Conservation (phyloP, 2,888 invertebrate species). For the Hecatera dysodea region DNA sequence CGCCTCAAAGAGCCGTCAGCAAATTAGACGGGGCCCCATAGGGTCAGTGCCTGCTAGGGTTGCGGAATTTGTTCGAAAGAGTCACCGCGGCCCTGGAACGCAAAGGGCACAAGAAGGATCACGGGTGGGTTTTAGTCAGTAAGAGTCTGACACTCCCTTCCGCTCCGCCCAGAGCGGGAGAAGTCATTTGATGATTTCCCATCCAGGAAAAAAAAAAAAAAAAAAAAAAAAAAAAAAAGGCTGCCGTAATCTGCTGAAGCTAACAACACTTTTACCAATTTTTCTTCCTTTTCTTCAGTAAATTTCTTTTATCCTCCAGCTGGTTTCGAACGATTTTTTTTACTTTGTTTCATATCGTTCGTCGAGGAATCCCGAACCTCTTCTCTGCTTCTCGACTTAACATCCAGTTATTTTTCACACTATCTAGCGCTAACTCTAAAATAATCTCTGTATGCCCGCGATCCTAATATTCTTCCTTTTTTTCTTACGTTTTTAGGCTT, state of each 20-base stretch:
- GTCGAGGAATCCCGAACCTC: conserved; percentile 3
- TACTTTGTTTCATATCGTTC: conserved; percentile 10
- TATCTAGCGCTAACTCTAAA: conserved; percentile 9
- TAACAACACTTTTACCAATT: conserved; percentile 1
- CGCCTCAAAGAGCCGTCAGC: too few species aligned
- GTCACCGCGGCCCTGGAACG: too few species aligned
- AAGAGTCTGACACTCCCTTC: too few species aligned
- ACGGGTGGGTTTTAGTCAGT: too few species aligned
- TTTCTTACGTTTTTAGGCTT: neutral
- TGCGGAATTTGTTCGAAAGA: too few species aligned
- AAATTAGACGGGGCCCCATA: too few species aligned
- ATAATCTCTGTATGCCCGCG: conserved; percentile 12
- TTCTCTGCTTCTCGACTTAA: conserved; percentile 7
- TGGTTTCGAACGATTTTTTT: neutral
- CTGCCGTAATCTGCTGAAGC: conserved; percentile 14
- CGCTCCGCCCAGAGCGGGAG: too few species aligned
- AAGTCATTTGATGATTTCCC: too few species aligned
- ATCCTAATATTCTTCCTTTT: conserved; percentile 6
- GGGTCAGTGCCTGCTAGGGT: too few species aligned
- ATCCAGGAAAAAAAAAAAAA: too few species aligned
- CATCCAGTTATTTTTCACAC: neutral
- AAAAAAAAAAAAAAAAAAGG: too few species aligned
- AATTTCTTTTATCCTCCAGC: conserved; percentile 13
- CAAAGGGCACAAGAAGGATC: too few species aligned
- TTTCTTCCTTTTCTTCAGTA: conserved; percentile 3